A percentile compares a stretch with the other conserved stretches of the same genome.
These are phyloP conservation scores for Tenthredo scrophulariae DNA, from an alignment of 2,888 invertebrate species.

Conservation along the genomic window DNA sequence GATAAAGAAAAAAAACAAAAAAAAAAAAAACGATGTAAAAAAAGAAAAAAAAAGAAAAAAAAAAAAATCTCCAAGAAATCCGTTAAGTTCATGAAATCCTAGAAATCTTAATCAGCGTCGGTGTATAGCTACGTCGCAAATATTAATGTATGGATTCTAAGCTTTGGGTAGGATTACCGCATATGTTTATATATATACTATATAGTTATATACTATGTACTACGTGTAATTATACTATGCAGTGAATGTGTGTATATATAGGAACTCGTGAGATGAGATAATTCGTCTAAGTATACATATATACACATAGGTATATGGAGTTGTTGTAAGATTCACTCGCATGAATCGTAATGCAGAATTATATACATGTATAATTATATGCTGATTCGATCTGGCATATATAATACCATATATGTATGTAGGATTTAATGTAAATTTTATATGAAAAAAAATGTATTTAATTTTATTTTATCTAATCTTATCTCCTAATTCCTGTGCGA, in stretches of 20 bases:
- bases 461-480: background rate
- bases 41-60: background rate
- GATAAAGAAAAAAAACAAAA: background rate
- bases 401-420: no score
- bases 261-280: background rate
- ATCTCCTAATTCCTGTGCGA: background rate
- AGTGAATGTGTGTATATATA: background rate
- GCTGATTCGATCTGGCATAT: background rate
- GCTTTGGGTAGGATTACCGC: background rate
- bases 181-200: background rate
- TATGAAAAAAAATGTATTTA: no score
- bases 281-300: background rate
- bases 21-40: background rate
- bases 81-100: background rate
- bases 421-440: no score
- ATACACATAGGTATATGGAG: background rate
- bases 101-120: background rate
- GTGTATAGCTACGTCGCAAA: background rate
- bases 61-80: slow-evolving; percentile 1
- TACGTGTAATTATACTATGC: background rate
- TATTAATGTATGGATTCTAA: background rate
- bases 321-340: background rate
- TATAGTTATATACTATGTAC: background rate
- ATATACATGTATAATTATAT: background rate
- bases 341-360: background rate